These are phyloP conservation scores for Zonitis immaculata DNA, from an alignment of 2,888 invertebrate genomes.

Conservation along the genomic window DNA sequence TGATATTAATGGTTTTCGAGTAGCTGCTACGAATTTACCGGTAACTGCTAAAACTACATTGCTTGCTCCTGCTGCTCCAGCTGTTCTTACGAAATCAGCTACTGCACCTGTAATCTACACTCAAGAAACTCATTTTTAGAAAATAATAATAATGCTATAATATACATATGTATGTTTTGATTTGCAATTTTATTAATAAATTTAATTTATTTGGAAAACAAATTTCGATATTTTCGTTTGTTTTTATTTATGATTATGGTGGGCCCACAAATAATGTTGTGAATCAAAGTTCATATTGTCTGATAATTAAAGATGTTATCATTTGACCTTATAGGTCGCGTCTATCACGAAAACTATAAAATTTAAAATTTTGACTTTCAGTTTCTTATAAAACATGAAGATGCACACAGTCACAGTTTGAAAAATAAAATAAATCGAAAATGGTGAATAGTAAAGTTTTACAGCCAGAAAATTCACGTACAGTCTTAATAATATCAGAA, in stretches of 20 bases:
- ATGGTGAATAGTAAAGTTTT: slow-evolving; percentile 26
- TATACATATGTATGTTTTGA: no score
- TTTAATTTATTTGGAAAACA: no score
- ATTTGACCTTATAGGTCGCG: slow-evolving; percentile 7
- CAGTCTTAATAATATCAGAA: slow-evolving; percentile 22
- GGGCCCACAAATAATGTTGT: no score
- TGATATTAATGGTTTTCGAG: slow-evolving; percentile 59
- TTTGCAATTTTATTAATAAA: slow-evolving; percentile 1
- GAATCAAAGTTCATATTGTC: neutral
- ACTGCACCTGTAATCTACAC: slow-evolving; percentile 19
- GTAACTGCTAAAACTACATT: slow-evolving; percentile 21
- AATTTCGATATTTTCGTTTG: no score
- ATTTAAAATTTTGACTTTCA: neutral
- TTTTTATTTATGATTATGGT: no score
- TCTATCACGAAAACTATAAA: slow-evolving; percentile 11
- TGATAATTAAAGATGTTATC: slow-evolving; percentile 10
- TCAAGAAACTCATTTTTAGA: slow-evolving; percentile 26
- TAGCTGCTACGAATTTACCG: slow-evolving; percentile 61
- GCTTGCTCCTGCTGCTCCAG: slow-evolving; percentile 1
- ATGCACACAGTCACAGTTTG: neutral
- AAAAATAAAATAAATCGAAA: neutral
- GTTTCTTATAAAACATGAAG: neutral
- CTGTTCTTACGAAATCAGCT: slow-evolving; percentile 9
- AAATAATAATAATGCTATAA: no score
- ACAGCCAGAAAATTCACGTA: slow-evolving; percentile 31